phyloP scores from a whole-genome alignment of 2,113 vertebrate species.

The Corythaeola cristata region DNA sequence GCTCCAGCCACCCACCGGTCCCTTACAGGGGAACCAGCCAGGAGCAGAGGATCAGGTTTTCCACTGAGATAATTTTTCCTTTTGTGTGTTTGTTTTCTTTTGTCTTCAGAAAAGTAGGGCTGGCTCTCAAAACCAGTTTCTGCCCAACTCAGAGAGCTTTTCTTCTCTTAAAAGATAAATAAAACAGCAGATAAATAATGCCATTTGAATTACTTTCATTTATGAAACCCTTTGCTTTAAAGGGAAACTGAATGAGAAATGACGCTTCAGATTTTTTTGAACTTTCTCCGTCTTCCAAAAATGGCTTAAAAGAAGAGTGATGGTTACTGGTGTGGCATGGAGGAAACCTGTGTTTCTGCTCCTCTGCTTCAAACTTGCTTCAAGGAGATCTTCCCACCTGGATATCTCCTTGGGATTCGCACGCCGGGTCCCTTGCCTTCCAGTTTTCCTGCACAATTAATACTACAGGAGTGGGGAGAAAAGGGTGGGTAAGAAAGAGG shows the following conservation, averaged over 20 bases:
- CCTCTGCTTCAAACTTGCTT: not conserved
- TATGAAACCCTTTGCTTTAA: not conserved
- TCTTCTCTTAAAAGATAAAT: not conserved
- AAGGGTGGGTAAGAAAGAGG: not conserved
- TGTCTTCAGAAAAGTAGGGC: not conserved
- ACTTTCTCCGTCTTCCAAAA: not conserved
- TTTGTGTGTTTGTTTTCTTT: not conserved
- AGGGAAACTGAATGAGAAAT: not conserved
- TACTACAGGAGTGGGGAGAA: fast-evolving
- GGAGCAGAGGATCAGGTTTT: not conserved
- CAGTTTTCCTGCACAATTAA: not conserved
- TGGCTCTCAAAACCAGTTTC: not conserved
- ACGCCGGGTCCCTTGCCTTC: not conserved
- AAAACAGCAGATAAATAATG: not conserved
- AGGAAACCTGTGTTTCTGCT: not conserved
- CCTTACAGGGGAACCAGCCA: not conserved
- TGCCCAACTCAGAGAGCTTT: not conserved
- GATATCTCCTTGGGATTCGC: not conserved
- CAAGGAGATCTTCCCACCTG: not conserved
- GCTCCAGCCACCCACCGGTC: fast-evolving
- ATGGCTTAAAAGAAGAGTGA: not conserved
- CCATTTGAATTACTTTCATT: not conserved
- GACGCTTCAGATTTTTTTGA: not conserved
- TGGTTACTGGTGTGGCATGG: not conserved
- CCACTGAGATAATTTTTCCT: not conserved